Conservation (phyloP, 2,888 invertebrate species). For the Melanostoma scalare region DNA sequence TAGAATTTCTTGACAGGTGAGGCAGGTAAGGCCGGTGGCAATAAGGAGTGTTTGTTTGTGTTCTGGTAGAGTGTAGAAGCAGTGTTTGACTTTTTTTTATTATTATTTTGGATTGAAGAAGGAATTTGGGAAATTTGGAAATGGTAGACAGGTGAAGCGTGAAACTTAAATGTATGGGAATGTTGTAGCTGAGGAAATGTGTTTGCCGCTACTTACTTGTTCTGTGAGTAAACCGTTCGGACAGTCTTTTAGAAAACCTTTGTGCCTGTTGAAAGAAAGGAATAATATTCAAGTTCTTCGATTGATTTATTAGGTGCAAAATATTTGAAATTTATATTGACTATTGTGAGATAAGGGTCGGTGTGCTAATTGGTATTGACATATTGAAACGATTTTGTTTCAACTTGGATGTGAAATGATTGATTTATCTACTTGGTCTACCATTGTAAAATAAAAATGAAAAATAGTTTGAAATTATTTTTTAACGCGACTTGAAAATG, state of each 20-base stretch:
- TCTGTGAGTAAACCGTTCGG: slow-evolving; percentile 97
- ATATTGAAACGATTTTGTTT: slow-evolving; percentile 3
- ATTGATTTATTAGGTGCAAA: background rate
- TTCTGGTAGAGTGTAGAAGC: slow-evolving; percentile 35
- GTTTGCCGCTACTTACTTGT: slow-evolving; percentile 86
- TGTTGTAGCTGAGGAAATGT: background rate
- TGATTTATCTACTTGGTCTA: no score
- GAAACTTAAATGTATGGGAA: slow-evolving; percentile 50
- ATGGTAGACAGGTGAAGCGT: slow-evolving; percentile 49
- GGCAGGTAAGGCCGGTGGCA: background rate
- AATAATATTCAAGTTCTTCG: slow-evolving; percentile 57
- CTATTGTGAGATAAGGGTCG: no score
- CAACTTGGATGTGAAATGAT: no score
- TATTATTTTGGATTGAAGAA: background rate
- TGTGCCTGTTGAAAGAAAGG: slow-evolving; percentile 88
- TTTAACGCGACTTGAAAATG: no score
- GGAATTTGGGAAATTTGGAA: slow-evolving; percentile 23
- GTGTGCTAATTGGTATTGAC: no score
- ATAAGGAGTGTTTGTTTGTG: slow-evolving; percentile 34
- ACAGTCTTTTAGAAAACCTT: slow-evolving; percentile 98
- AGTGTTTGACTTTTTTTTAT: slow-evolving; percentile 30
- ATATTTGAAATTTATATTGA: no score
- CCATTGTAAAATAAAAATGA: no score
- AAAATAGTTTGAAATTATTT: no score
- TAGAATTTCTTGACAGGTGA: slow-evolving; percentile 3